Conservation (phyloP, 2,113 vertebrate species). For the Rhagologus leucostigma region DNA sequence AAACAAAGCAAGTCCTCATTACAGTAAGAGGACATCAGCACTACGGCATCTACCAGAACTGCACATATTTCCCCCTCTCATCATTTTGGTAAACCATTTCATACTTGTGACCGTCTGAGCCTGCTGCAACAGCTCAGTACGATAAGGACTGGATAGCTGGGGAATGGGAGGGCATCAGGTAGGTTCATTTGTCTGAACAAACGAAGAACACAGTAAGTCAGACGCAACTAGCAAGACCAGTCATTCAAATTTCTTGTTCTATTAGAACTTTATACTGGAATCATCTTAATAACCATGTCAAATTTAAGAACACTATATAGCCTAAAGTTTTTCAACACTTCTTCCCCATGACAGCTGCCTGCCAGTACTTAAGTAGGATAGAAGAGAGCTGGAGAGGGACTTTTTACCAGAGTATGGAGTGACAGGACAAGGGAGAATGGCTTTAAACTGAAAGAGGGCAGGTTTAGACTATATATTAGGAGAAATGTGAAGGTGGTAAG, state of each 20-base stretch:
- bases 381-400: neutral
- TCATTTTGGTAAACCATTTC: neutral
- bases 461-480: neutral
- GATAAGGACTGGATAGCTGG: neutral
- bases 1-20: neutral
- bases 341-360: neutral
- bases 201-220: neutral
- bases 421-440: neutral
- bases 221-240: neutral
- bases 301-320: neutral
- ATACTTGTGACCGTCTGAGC: neutral
- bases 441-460: neutral
- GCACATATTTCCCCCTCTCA: accelerated
- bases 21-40: neutral
- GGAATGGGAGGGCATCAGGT: neutral
- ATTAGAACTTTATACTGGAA: neutral
- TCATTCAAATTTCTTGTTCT: neutral
- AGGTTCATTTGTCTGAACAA: neutral
- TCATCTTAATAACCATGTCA: neutral
- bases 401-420: neutral
- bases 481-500: neutral
- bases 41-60: neutral
- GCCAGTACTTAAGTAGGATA: too few relatives aligned
- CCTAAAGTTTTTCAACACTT: neutral
- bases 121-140: neutral